Percentiles rank a stretch among this genome's conserved stretches.
These are phyloP conservation scores for Arenaria interpres DNA, from an alignment of 2,113 vertebrate genomes.

Conservation along the genomic window DNA sequence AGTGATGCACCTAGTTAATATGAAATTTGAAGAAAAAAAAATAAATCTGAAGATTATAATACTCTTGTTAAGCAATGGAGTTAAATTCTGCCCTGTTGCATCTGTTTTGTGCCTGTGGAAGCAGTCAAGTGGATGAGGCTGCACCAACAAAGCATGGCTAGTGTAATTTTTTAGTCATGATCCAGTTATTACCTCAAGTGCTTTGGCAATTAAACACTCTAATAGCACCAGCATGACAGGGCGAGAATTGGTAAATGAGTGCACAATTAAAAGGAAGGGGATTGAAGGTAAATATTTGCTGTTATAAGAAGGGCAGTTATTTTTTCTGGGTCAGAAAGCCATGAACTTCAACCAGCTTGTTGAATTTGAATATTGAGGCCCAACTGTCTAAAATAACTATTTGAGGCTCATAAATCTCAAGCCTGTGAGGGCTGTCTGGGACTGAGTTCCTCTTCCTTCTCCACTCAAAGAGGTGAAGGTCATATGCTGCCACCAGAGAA, in stretches of 20 bases:
- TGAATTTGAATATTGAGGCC: not conserved
- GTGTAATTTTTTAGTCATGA: not conserved
- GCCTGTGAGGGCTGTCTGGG: not conserved
- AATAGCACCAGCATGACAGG: not conserved
- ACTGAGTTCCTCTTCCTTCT: not conserved
- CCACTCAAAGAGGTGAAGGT: not conserved
- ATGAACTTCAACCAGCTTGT: not conserved
- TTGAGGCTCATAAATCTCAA: not conserved
- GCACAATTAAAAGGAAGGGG: not conserved
- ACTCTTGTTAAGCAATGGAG: not conserved
- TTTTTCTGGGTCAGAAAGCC: not conserved
- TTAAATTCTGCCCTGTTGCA: not conserved
- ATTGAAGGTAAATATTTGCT: not conserved
- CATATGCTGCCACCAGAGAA: not conserved
- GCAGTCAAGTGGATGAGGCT: not conserved
- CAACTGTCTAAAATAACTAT: not conserved
- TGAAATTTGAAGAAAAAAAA: not conserved
- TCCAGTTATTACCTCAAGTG: slow-evolving; percentile 7
- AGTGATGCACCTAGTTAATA: not conserved
- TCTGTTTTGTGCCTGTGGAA: not conserved
- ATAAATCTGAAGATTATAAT: not conserved
- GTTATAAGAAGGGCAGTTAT: not conserved
- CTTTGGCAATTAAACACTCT: not conserved
- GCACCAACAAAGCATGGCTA: not conserved
- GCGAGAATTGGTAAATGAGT: not conserved